Percentiles rank a stretch among this genome's conserved stretches.
These are phyloP conservation scores for Polyommatus iphigenia DNA, from an alignment of 2,888 invertebrate species.

Conservation along the genomic window DNA sequence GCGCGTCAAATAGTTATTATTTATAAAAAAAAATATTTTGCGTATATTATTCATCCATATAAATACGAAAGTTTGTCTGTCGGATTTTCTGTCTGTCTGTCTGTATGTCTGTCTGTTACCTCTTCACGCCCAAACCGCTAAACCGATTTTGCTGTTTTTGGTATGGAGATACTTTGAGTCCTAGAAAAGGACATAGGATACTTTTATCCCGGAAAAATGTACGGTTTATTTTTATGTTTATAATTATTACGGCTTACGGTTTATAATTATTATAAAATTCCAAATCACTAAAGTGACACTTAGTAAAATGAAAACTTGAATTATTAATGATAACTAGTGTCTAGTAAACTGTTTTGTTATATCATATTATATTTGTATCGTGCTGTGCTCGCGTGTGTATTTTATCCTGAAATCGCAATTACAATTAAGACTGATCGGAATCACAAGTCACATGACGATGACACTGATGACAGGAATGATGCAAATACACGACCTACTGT, in stretches of 20 bases:
- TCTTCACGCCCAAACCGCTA: too few species aligned
- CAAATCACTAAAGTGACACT: slow-evolving; percentile 16
- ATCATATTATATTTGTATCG: background rate
- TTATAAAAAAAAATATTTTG: background rate
- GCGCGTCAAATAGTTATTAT: too few species aligned
- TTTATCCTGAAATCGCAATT: slow-evolving; percentile 24
- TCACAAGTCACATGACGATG: slow-evolving; percentile 28
- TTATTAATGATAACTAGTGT: background rate
- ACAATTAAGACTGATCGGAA: slow-evolving; percentile 19
- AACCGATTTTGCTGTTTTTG: too few species aligned
- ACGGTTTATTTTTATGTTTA: too few species aligned
- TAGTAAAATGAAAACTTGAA: slow-evolving; percentile 2
- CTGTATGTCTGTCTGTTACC: too few species aligned
- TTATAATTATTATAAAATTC: background rate
- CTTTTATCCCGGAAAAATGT: too few species aligned
- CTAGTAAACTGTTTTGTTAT: slow-evolving; percentile 6
- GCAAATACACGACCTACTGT: slow-evolving; percentile 4
- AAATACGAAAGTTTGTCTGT: too few species aligned
- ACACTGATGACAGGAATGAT: slow-evolving; percentile 22
- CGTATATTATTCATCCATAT: too few species aligned
- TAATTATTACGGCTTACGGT: too few species aligned
- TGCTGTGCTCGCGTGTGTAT: slow-evolving; percentile 20
- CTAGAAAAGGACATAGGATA: too few species aligned
- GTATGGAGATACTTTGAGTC: too few species aligned
- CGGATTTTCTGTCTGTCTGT: too few species aligned